Percentiles rank a stretch among this genome's conserved stretches.
Evolutionary conservation across 2,113 vertebrate genomes (phyloP).

Genomic region (Chlorodrepanis virens): DNA sequence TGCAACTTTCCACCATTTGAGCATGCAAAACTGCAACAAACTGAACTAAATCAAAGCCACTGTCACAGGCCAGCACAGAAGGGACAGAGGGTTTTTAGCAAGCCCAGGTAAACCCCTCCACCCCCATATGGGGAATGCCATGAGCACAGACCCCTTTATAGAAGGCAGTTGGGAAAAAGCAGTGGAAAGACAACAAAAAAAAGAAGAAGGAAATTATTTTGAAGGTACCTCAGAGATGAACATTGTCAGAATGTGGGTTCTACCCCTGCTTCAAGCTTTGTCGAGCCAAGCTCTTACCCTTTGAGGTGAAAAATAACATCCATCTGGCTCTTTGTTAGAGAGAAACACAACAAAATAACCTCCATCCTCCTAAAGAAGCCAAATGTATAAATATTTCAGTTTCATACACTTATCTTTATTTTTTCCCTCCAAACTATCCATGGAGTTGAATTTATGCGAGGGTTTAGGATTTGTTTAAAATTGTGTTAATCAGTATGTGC

Average conservation of each 20-base stretch:
- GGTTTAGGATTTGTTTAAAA: background rate
- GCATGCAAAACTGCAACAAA: background rate
- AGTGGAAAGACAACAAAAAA: background rate
- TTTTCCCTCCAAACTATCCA: background rate
- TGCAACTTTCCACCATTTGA: background rate
- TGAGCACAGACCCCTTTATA: background rate
- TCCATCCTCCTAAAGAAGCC: background rate
- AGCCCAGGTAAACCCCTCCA: background rate
- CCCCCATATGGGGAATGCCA: background rate
- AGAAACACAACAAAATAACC: background rate
- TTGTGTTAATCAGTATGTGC: background rate
- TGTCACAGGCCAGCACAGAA: background rate
- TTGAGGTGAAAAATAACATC: background rate
- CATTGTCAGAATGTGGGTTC: background rate
- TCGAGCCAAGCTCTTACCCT: background rate
- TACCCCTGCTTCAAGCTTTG: background rate
- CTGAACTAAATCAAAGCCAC: background rate
- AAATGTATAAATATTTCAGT: too few species aligned
- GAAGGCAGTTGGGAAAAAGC: background rate
- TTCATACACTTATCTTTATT: too few species aligned
- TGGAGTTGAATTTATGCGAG: background rate
- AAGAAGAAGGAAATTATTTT: background rate
- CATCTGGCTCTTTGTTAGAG: background rate
- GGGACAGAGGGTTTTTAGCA: background rate
- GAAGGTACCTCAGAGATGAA: background rate